Conservation (phyloP, 23 tunicate genomes). For the Phallusia fumigata region DNA sequence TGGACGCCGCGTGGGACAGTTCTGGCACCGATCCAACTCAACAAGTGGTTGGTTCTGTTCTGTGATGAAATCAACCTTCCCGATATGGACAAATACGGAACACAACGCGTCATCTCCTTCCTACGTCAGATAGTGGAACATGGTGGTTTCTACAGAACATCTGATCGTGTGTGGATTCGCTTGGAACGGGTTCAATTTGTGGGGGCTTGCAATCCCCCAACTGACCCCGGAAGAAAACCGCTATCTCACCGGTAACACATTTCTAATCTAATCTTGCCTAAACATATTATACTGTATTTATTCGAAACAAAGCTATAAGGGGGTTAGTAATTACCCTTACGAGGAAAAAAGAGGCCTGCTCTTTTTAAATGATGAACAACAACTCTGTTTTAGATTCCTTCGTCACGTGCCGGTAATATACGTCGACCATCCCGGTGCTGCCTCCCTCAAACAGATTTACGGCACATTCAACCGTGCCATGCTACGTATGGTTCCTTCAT, state of each 20-base stretch:
- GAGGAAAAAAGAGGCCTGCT: too few relatives aligned
- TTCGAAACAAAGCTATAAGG: too few relatives aligned
- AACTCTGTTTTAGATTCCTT: slow-evolving; percentile 51
- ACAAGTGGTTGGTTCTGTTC: slow-evolving; percentile 97
- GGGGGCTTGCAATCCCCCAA: slow-evolving; percentile 99
- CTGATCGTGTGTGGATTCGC: slow-evolving; percentile 86
- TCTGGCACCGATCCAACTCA: slow-evolving; percentile 92
- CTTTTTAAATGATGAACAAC: too few relatives aligned
- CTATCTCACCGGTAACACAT: slow-evolving; percentile 61
- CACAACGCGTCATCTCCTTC: slow-evolving; percentile 95
- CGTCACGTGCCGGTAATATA: slow-evolving; percentile 97
- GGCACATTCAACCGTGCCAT: slow-evolving; percentile 99
- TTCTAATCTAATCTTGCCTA: too few relatives aligned
- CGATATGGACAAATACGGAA: slow-evolving; percentile 95
- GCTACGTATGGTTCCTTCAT: slow-evolving; percentile 92
- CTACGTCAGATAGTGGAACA: slow-evolving; percentile 95
- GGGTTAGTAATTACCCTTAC: too few relatives aligned
- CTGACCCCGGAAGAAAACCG: slow-evolving; percentile 99
- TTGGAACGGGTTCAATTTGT: slow-evolving; percentile 94
- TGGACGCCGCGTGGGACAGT: slow-evolving; percentile 95
- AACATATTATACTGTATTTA: too few relatives aligned
- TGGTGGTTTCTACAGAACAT: slow-evolving; percentile 91
- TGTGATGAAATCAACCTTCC: slow-evolving; percentile 99
- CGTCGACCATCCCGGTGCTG: slow-evolving; percentile 96
- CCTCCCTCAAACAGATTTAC: slow-evolving; percentile 93